A percentile compares a stretch with the other conserved stretches of the same genome.
Conservation (phyloP, 2,113 vertebrate species). For the Brachyhypopomus gauderio region DNA sequence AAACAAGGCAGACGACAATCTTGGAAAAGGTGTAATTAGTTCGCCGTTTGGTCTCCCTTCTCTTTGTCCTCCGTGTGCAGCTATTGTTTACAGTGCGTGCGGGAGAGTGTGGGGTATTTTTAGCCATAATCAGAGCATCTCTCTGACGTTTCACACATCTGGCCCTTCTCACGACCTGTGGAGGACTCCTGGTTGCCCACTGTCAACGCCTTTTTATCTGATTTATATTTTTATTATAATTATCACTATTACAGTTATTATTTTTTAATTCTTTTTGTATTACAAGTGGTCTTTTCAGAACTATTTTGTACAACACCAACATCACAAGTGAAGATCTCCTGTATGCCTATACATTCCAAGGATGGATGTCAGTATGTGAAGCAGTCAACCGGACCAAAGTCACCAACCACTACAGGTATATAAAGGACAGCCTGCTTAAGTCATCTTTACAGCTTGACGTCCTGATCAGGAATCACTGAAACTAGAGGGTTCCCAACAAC, state of each 20-base stretch:
- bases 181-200: constrained; percentile 49
- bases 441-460: constrained; percentile 10
- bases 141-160: constrained; percentile 49
- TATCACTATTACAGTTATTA: constrained; percentile 58
- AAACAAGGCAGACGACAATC: constrained; percentile 78
- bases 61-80: constrained; percentile 56
- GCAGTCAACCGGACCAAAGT: constrained; percentile 51
- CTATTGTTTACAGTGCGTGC: constrained; percentile 58
- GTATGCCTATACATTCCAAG: constrained; percentile 71
- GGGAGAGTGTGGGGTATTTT: constrained; percentile 60
- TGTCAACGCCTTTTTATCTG: constrained; percentile 63
- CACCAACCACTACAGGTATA: constrained; percentile 39
- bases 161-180: constrained; percentile 51
- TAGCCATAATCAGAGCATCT: constrained; percentile 67
- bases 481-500: not conserved
- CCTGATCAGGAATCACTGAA: constrained; percentile 6
- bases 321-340: constrained; percentile 60
- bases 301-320: constrained; percentile 69
- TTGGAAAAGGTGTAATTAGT: constrained; percentile 70
- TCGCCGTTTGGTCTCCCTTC: constrained; percentile 62
- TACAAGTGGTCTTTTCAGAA: constrained; percentile 66
- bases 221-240: constrained; percentile 65
- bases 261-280: constrained; percentile 73
- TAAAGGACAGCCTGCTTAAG: constrained; percentile 34
- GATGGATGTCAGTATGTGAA: constrained; percentile 60